Evolutionary conservation across 2,888 invertebrate species (phyloP), one percentile per base, ranked within the genome.

Genomic region (Esperia sulphurella): DNA sequence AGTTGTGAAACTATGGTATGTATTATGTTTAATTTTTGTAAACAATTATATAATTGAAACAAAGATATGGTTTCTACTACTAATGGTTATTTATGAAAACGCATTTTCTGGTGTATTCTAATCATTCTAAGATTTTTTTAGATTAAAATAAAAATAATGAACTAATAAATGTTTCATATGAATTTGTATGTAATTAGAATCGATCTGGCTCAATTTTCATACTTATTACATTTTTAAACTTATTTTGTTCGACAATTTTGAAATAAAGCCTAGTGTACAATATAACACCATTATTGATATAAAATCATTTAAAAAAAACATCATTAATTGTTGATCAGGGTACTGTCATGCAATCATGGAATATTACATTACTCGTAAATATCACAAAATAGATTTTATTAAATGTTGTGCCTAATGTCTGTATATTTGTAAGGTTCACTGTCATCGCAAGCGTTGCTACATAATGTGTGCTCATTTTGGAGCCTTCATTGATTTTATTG

Each of bases 321-420:
- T 37, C 44, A 44, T 37, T 41, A 28, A 40, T 49, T 39, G 44
- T 49, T 45, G 41, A 44, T 64, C 79, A 78, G 78, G 75, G 78
- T 78, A 77, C 61, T 61, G 59, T 74, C 75, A 75, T 75, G 59
- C 67, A 66, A 59, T 71, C 69, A 65, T 73, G 63, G 60, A 58
- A 54, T 53, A 14, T 43, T 41, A 44, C 41, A 48, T 43, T 43
- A n/a, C n/a, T n/a, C n/a, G n/a, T n/a, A 33, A 14, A 14, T 14
- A 4, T 14, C 6, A 39, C 14, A 35, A 35, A 35, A 31, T 41
- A 39, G 28, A 8, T 14, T 41, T 41, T 41, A n/a, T 41, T 45
- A 45, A 39, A 42, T 40, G 30, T 51, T 40, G 33, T 45, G 43
- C 21, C 29, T 40, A 45, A 40, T 43, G 31, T 37, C n/a, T 6